phyloP scores from a whole-genome alignment of 2,113 vertebrate species.

The Salminus brasiliensis region DNA sequence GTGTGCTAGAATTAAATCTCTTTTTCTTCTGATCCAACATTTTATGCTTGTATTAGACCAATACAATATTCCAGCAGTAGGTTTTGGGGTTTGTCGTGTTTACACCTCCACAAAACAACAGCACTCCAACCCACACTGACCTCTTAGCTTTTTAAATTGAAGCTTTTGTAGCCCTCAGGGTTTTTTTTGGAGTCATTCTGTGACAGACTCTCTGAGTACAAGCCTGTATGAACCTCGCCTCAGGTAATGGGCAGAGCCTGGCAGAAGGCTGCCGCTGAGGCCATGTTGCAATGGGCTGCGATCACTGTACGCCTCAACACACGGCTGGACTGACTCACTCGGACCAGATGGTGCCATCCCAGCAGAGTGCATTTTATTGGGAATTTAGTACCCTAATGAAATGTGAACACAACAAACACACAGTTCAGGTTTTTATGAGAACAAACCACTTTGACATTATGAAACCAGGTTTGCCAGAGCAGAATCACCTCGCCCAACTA shows the following conservation, averaged over 20 bases:
- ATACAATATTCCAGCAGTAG: too few relatives aligned
- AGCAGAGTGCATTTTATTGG: constrained; percentile 39
- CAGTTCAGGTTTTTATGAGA: neutral
- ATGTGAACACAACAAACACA: neutral
- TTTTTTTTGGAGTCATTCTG: neutral
- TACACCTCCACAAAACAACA: neutral
- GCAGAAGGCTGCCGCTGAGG: constrained; percentile 33
- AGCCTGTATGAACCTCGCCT: neutral
- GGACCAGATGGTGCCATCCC: constrained; percentile 62
- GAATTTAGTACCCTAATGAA: neutral
- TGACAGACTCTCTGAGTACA: neutral
- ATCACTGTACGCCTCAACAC: constrained; percentile 53
- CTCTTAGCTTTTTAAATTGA: neutral
- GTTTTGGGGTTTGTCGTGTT: neutral
- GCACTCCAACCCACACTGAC: too few relatives aligned
- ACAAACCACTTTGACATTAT: neutral
- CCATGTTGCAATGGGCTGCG: constrained; percentile 32
- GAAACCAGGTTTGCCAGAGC: neutral
- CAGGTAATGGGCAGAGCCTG: constrained; percentile 5
- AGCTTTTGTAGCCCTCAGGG: neutral
- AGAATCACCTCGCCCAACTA: neutral
- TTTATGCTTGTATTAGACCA: too few relatives aligned
- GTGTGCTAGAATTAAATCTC: too few relatives aligned
- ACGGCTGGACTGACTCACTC: constrained; percentile 60
- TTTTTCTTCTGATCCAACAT: too few relatives aligned